phyloP scores from a whole-genome alignment of 2,113 vertebrate genomes.

The Cairina moschata region DNA sequence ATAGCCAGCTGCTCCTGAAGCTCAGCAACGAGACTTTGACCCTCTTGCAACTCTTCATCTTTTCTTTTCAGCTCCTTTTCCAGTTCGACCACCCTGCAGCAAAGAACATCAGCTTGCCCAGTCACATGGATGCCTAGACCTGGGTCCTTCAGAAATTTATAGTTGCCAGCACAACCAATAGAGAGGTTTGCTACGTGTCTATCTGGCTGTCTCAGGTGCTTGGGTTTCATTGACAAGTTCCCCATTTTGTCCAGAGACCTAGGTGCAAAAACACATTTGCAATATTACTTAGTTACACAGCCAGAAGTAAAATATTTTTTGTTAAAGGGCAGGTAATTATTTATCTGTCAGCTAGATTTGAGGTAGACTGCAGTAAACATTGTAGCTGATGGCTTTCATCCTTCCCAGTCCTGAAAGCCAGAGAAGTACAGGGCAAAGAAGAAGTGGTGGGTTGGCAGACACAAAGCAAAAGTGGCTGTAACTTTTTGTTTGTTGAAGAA shows the following conservation, averaged over 20 bases:
- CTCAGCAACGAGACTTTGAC: conserved; percentile 77
- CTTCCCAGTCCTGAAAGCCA: neutral
- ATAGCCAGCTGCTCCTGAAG: conserved; percentile 84
- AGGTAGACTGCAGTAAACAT: neutral
- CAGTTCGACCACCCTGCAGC: conserved; percentile 81
- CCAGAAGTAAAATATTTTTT: neutral
- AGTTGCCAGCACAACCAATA: conserved; percentile 48
- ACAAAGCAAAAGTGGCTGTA: neutral
- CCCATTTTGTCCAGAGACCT: conserved; percentile 82
- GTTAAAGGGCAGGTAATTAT: neutral
- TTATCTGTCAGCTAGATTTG: neutral
- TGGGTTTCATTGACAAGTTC: conserved; percentile 88
- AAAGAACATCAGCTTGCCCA: conserved; percentile 71
- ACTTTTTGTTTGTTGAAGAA: neutral
- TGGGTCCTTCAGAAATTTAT: conserved; percentile 44
- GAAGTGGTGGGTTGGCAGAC: neutral
- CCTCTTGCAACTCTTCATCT: conserved; percentile 81
- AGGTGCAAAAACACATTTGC: neutral
- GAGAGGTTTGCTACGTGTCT: conserved; percentile 59
- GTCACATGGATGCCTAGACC: conserved; percentile 16
- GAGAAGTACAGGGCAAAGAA: neutral
- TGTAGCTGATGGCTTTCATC: neutral
- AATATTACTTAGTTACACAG: neutral
- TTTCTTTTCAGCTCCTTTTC: conserved; percentile 84
- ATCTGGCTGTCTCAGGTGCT: conserved; percentile 79